These are phyloP conservation scores for Clytia hemisphaerica DNA, from an alignment of 30 jellyfish, hydroid and myxozoan species.

Conservation along the genomic window DNA sequence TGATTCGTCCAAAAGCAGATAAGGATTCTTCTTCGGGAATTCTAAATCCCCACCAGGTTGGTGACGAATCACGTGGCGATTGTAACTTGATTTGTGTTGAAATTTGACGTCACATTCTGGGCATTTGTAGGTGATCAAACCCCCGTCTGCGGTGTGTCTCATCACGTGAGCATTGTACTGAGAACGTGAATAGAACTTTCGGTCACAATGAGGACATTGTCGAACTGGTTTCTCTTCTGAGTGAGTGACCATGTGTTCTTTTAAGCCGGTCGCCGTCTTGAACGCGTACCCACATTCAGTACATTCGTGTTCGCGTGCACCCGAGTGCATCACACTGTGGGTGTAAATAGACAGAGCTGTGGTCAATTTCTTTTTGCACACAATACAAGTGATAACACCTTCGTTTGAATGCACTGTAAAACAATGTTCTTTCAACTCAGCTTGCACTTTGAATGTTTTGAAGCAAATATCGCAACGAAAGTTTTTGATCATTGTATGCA, in stretches of 20 bases:
- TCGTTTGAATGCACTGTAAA: slow-evolving; percentile 35
- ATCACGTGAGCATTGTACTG: slow-evolving; percentile 46
- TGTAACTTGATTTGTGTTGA: slow-evolving; percentile 38
- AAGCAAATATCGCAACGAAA: slow-evolving; percentile 43
- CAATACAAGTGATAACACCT: slow-evolving; percentile 42
- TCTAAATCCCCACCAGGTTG: slow-evolving; percentile 47
- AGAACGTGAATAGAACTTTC: slow-evolving; percentile 30
- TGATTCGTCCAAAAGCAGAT: slow-evolving; percentile 27
- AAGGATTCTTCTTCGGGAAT: slow-evolving; percentile 39
- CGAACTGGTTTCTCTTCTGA: slow-evolving; percentile 40
- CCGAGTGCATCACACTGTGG: slow-evolving; percentile 50
- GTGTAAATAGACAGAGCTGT: slow-evolving; percentile 37
- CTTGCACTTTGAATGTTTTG: slow-evolving; percentile 41
- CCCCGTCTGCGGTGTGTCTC: slow-evolving; percentile 45
- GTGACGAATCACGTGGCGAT: slow-evolving; percentile 45
- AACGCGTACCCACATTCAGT: slow-evolving; percentile 38
- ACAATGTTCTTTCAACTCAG: slow-evolving; percentile 39
- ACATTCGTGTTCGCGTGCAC: slow-evolving; percentile 43
- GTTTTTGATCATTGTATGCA: slow-evolving; percentile 43
- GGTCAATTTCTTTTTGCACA: slow-evolving; percentile 34
- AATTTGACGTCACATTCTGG: slow-evolving; percentile 29
- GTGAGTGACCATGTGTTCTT: slow-evolving; percentile 37
- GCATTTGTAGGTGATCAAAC: slow-evolving; percentile 35
- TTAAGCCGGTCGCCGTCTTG: slow-evolving; percentile 33
- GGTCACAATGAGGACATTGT: slow-evolving; percentile 33